Base-by-base conservation (phyloP, 2,888 invertebrate species). In the Strigamia crassipes region DNA sequence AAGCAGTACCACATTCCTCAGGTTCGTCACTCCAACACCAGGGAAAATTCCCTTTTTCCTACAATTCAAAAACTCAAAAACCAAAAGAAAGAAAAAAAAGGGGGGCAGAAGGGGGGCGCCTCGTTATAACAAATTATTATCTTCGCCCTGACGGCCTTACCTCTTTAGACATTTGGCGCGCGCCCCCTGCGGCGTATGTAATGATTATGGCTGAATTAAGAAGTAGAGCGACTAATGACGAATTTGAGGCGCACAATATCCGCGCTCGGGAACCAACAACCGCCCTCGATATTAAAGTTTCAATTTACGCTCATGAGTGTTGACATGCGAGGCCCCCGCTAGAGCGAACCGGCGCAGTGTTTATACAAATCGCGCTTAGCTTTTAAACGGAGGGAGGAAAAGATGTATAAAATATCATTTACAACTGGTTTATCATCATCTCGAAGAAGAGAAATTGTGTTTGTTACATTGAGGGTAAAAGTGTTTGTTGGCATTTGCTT, bases 141-240 rank as follows among this genome's bases (percentile, higher is more conserved):
- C 73, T 73, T 73, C 73, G 73, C 73, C 73, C 73, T 73, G 1
- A n/a, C 73, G 73, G 73, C 73, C 73, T 73, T 73, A 73, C 73
- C 73, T 73, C 73, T 73, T 73, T 73, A 73, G 73, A 73, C 73
- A 73, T 73, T 73, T 73, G 73, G 73, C 73, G 73, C 73, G 73
- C 73, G 27, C 73, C 73, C 21, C 73, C 73, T 73, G 73, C 31
- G 73, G 73, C 73, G 73, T 73, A 73, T 73, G 73, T 73, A 73
- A 73, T 73, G 73, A 73, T 73, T 73, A 73, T 73, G 73, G 73
- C 73, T 73, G 73, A 73, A 73, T 73, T 73, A 73, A 73, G 73
- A 73, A 73, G 73, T 73, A 73, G 73, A 73, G 73, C 73, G 73
- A 73, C 73, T 73, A 73, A 73, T 73, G 73, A 73, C 73, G 73